Conservation (phyloP, 2,888 invertebrate species). For the Xylota sylvarum region DNA sequence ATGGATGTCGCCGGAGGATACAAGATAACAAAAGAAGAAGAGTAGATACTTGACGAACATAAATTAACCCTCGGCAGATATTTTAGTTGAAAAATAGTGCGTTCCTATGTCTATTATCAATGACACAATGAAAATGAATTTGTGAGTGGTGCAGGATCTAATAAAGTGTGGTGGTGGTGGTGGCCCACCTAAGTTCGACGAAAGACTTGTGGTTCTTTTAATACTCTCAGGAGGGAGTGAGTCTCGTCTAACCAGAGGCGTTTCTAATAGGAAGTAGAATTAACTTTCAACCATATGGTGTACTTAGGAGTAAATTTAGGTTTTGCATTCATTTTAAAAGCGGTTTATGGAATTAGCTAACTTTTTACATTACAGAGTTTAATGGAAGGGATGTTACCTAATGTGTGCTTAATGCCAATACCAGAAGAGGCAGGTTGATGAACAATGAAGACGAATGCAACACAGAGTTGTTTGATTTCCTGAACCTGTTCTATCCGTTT, state of each 20-base stretch:
- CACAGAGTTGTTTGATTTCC: too few relatives aligned
- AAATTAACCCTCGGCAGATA: slow-evolving; percentile 29
- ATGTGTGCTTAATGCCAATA: too few relatives aligned
- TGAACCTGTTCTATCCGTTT: too few relatives aligned
- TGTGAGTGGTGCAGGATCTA: not conserved
- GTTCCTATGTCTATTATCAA: not conserved
- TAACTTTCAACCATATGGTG: not conserved
- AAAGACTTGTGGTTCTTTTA: not conserved
- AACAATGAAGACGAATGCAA: too few relatives aligned
- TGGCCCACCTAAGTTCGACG: not conserved
- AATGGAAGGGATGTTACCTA: too few relatives aligned
- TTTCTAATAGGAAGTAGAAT: not conserved
- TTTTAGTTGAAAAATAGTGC: slow-evolving; percentile 19
- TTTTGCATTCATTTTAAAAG: too few relatives aligned
- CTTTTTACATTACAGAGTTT: too few relatives aligned
- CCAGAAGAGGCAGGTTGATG: too few relatives aligned
- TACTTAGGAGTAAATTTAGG: too few relatives aligned
- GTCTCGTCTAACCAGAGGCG: not conserved
- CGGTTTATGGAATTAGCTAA: too few relatives aligned
- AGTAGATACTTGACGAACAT: slow-evolving; percentile 29
- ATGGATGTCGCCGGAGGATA: slow-evolving; percentile 73
- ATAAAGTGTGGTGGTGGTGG: slow-evolving; percentile 6
- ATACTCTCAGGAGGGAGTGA: not conserved
- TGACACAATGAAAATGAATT: not conserved
- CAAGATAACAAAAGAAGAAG: slow-evolving; percentile 65